phyloP scores from a whole-genome alignment of 2,797 vertebrate genomes.

The Lithobates sylvaticus region DNA sequence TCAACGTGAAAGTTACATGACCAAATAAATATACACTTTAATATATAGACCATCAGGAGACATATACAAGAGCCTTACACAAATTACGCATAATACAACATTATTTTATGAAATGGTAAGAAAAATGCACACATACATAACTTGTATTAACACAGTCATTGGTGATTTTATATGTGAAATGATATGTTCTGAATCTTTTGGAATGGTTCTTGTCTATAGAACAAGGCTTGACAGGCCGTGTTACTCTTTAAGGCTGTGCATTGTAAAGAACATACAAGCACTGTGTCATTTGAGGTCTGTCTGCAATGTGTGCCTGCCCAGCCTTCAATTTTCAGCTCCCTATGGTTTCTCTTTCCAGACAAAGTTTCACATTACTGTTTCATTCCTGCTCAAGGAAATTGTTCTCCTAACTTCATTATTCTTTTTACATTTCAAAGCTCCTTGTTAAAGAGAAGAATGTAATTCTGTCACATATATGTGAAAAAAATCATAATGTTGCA shows the following conservation, averaged over 20 bases:
- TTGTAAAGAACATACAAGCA: slow-evolving; percentile 14
- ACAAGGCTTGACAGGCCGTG: slow-evolving; percentile 4
- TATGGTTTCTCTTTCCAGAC: slow-evolving; percentile 49
- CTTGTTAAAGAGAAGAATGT: slow-evolving; percentile 45
- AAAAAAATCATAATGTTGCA: slow-evolving; percentile 24
- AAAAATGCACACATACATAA: background rate
- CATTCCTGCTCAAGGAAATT: slow-evolving; percentile 26
- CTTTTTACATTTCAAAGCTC: slow-evolving; percentile 20
- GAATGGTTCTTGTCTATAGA: background rate
- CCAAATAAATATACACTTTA: too few relatives aligned
- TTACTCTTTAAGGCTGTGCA: background rate
- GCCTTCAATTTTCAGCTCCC: slow-evolving; percentile 41
- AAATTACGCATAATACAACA: background rate
- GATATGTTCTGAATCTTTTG: background rate
- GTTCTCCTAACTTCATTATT: slow-evolving; percentile 34
- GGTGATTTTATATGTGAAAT: background rate
- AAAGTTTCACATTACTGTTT: slow-evolving; percentile 51
- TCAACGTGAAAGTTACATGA: too few relatives aligned
- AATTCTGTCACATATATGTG: slow-evolving; percentile 28
- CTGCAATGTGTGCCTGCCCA: slow-evolving; percentile 18
- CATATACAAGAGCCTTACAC: background rate
- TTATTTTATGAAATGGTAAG: background rate
- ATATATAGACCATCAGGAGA: background rate
- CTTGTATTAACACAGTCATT: background rate
- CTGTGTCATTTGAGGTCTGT: slow-evolving; percentile 47